Base-by-base conservation (phyloP, 2,888 invertebrate genomes). In the Magallana nippona region DNA sequence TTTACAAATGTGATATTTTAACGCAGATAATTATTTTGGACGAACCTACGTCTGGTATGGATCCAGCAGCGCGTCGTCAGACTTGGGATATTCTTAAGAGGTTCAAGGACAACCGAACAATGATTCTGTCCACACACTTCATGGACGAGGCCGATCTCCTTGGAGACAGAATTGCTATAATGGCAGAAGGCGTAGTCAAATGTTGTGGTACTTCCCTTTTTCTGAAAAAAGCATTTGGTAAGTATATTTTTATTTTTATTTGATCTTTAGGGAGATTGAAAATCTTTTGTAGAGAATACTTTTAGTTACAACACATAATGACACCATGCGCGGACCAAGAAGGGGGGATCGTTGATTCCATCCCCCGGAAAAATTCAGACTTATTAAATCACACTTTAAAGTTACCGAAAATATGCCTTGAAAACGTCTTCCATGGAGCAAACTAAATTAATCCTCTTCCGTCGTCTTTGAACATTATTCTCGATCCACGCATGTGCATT, bases 141-240 rank as follows among this genome's bases (percentile, higher is more conserved):
- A 97, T 97, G 97, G 97, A 97, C 91, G 97, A 98, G 94, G 97
- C 97, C 0, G 97, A 98, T 94, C 95, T 97, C 71, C 95, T 97
- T 2, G 97, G 97, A 0, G 97, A 97, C 94, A 95, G 97, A 57
- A 97, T 97, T 88, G 97, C 97, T 10, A 97, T 98, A 82, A 97
- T 98, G 97, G 96, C 97, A 1, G 96, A 96, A 79, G 97, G 97
- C 1, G 95, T 96, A 78, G 94, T 97, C 60, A 96, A 97, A 91
- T 97, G 97, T 91, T 96, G 96, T 87, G 97, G 97, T 3, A 96
- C 97, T 0, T 96, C 97, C 13, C 90, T 95, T 87, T 95, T 94
- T 88, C 95, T 98, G 22, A 98, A 98, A 93, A 96, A 96, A 89
- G 96, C 96, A 93, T 97, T 96, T 92, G 97, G 97, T 90, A 80